Conservation (phyloP, 2,888 invertebrate species). For the Eulithis prunata region DNA sequence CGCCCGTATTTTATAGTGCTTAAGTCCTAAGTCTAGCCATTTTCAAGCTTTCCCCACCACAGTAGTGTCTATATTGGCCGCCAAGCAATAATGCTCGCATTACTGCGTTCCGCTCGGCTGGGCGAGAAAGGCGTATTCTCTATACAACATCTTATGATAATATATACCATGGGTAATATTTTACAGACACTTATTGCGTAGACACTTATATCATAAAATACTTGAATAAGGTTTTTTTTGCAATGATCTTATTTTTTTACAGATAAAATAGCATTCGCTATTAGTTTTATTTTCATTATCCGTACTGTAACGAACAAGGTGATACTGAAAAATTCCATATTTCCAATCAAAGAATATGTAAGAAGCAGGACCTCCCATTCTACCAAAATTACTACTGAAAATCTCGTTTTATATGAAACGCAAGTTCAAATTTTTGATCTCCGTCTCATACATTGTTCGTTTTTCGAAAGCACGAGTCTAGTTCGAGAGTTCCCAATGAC, state of each 20-base stretch:
- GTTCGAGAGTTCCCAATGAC: too few relatives aligned
- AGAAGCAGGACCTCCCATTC: too few relatives aligned
- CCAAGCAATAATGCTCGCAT: slow-evolving; percentile 25
- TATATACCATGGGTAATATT: slow-evolving; percentile 4
- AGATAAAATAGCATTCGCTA: too few relatives aligned
- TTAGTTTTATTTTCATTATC: too few relatives aligned
- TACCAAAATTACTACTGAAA: too few relatives aligned
- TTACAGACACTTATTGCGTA: slow-evolving; percentile 13
- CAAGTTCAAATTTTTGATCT: too few relatives aligned
- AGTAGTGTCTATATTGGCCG: slow-evolving; percentile 30
- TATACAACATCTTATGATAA: slow-evolving; percentile 20
- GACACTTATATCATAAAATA: neutral
- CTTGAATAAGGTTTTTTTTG: neutral
- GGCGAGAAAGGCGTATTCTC: slow-evolving; percentile 24
- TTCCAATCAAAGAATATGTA: too few relatives aligned
- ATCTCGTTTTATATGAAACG: too few relatives aligned
- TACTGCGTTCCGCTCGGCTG: slow-evolving; percentile 28
- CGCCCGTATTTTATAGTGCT: too few relatives aligned
- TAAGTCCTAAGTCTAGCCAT: slow-evolving; percentile 1
- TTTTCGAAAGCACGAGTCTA: too few relatives aligned
- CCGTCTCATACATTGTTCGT: too few relatives aligned
- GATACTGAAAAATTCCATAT: neutral
- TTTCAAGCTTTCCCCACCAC: slow-evolving; percentile 9
- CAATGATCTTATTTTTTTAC: neutral
- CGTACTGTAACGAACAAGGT: too few relatives aligned